Conservation (phyloP, 2,113 vertebrate species). For the Sturnira hondurensis region DNA sequence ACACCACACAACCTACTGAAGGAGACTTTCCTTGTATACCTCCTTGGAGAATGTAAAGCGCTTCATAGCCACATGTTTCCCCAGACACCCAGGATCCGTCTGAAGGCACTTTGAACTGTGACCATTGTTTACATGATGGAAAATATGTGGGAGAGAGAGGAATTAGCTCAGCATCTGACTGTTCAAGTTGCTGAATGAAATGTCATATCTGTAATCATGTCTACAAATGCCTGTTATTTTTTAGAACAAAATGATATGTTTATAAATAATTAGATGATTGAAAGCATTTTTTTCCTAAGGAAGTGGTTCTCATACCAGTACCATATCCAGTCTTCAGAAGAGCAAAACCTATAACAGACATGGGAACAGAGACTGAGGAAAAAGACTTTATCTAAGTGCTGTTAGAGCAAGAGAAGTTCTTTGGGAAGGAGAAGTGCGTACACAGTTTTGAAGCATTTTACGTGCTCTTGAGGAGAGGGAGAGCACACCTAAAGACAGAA, state of each 20-base stretch:
- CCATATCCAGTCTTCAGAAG: background rate
- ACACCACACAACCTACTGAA: rapidly evolving
- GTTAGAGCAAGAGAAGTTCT: background rate
- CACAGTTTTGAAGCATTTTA: rapidly evolving
- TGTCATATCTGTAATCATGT: background rate
- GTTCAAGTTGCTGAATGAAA: too few species aligned
- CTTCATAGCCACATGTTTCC: background rate
- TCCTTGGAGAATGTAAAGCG: too few species aligned
- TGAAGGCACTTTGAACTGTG: background rate
- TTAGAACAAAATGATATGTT: too few species aligned
- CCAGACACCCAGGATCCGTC: too few species aligned
- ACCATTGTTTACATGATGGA: background rate
- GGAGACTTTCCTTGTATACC: too few species aligned
- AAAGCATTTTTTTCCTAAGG: background rate
- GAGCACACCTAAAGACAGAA: background rate
- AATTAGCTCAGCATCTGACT: background rate
- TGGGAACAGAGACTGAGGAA: rapidly evolving
- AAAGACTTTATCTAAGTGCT: too few species aligned
- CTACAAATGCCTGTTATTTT: background rate
- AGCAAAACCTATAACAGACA: rapidly evolving
- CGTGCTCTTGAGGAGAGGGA: background rate
- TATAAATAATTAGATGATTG: background rate
- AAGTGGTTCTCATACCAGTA: background rate
- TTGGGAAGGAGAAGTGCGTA: rapidly evolving
- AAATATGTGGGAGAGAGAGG: too few species aligned